Conservation (phyloP, 1,140 invertebrate species). For the Coelopa frigida region DNA sequence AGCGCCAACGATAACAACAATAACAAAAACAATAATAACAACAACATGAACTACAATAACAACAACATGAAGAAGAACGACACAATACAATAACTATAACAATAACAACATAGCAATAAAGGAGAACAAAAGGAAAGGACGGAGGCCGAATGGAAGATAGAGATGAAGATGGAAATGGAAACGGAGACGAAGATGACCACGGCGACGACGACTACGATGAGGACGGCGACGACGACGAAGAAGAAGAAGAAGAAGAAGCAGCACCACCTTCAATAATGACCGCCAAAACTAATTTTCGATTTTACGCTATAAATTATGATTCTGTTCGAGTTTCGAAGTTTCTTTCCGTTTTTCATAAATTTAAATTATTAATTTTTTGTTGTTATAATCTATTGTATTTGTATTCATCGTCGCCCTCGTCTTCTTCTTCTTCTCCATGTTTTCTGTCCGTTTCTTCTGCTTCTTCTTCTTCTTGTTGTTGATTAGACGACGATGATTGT, state of each 20-base stretch:
- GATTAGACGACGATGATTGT: constrained; percentile 18
- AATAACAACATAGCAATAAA: too few relatives aligned
- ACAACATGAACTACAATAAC: constrained; percentile 2
- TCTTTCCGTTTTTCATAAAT: constrained; percentile 20
- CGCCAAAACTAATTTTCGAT: constrained; percentile 12
- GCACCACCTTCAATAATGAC: constrained; percentile 4
- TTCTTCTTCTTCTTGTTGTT: too few relatives aligned
- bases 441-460: too few relatives aligned
- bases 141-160: too few relatives aligned
- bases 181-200: too few relatives aligned
- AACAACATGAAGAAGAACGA: constrained; percentile 2
- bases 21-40: constrained; percentile 1
- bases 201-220: not conserved
- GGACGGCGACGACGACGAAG: not conserved
- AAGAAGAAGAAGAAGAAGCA: not conserved
- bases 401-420: not conserved
- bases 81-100: too few relatives aligned
- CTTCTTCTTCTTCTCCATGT: not conserved
- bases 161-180: too few relatives aligned
- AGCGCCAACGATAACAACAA: too few relatives aligned
- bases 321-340: constrained; percentile 8
- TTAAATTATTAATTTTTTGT: constrained; percentile 17
- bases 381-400: not conserved
- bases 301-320: constrained; percentile 14
- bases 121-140: too few relatives aligned